Evolutionary conservation across 2,113 vertebrate genomes (phyloP), one percentile per base, ranked within the genome.

Genomic region (Cyphomyrus plagiostoma): DNA sequence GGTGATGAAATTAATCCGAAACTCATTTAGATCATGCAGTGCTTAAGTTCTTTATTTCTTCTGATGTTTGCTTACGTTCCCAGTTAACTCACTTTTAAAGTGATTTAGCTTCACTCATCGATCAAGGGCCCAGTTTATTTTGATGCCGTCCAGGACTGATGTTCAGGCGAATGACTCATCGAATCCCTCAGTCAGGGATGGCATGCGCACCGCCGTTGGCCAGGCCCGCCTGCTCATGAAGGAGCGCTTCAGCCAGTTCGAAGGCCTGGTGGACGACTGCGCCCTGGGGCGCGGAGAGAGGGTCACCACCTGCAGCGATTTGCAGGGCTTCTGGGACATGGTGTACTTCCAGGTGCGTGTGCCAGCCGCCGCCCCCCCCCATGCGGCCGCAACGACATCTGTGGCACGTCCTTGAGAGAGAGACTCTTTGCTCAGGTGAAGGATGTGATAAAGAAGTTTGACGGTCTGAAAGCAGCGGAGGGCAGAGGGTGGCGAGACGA

Each of bases 271-370:
- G 84, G 96, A 98, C n/a, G 96, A 99, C 8, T 99, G 98, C 56
- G 97, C 99, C 50, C 96, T 98, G 48, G 94, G 95, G 84, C 91
- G 91, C 1, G 98, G 98, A 9, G 96, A 98, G 93, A 99, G 97
- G 91, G 92, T 97, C 92, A 99, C 97, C 0, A 99, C 95, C 0
- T 98, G 97, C 91, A 94, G 94, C 1, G 98, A 99, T 92, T 93
- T 99, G 88, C 97, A 98, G 93, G 98, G 98, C n/a, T 99, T 99
- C 94, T 99, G 98, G 98, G 98, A 99, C 92, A 99, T 99, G 98
- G 92, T 99, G 89, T 96, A 94, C 92, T 96, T 95, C 93, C 97
- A 97, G 95, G 97, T 97, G 93, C 1, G 93, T 91, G 13, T 1
- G 0, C 2, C 23, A 0, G 23, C 48, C 48, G 0, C 8, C 10